phyloP scores from a whole-genome alignment of 2,797 vertebrate species.

The Chaenodraco wilsoni region DNA sequence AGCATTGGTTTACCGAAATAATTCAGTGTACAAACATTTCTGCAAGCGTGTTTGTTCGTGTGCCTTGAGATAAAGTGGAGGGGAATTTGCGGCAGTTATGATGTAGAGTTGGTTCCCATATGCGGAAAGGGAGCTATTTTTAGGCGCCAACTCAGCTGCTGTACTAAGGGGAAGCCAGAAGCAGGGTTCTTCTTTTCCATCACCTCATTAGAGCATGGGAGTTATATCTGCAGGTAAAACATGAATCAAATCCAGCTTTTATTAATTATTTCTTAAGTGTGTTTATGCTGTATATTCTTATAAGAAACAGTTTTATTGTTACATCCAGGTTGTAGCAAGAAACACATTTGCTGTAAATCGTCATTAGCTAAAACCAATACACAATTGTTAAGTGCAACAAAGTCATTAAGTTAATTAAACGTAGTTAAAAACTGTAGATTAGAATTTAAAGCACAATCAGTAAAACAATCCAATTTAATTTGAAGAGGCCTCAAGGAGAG shows the following conservation, averaged over 20 bases:
- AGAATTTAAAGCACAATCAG: neutral
- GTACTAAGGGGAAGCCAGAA: conserved; percentile 58
- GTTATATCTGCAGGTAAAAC: neutral
- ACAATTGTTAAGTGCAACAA: neutral
- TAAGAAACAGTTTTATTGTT: neutral
- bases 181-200: conserved; percentile 55
- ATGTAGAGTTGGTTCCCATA: conserved; percentile 47
- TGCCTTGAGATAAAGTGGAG: conserved; percentile 4
- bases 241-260: neutral
- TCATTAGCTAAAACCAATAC: neutral
- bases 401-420: conserved; percentile 7
- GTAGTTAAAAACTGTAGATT: conserved; percentile 8
- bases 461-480: conserved; percentile 6
- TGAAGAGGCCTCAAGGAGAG: neutral
- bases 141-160: conserved; percentile 16
- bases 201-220: conserved; percentile 25
- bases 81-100: conserved; percentile 39
- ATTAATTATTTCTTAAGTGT: neutral
- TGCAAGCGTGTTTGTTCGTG: conserved; percentile 17
- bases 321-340: neutral
- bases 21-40: conserved; percentile 20
- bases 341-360: too few relatives aligned
- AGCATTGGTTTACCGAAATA: conserved; percentile 34
- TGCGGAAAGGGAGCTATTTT: conserved; percentile 47
- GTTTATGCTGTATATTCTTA: neutral